Conservation (phyloP, 2,888 invertebrate genomes). For the Cyclophora albipunctata region DNA sequence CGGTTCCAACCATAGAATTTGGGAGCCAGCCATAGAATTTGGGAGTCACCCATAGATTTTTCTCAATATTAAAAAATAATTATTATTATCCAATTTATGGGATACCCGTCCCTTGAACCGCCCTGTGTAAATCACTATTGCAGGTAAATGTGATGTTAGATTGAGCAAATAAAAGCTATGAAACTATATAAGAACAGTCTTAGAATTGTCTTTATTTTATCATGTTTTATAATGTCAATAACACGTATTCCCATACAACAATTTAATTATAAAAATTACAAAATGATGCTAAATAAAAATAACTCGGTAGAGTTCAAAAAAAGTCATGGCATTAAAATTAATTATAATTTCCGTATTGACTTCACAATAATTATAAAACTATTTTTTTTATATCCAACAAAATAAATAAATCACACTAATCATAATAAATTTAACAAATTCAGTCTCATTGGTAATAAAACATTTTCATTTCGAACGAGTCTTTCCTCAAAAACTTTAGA, state of each 20-base stretch:
- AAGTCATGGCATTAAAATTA: slow-evolving; percentile 27
- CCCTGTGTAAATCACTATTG: slow-evolving; percentile 3
- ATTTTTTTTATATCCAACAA: slow-evolving; percentile 9
- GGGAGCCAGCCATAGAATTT: too few relatives aligned
- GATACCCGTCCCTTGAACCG: too few relatives aligned
- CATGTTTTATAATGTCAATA: slow-evolving; percentile 23
- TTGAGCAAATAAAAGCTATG: slow-evolving; percentile 37
- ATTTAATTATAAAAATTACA: background rate
- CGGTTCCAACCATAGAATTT: background rate
- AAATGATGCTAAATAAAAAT: background rate
- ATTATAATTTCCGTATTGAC: background rate
- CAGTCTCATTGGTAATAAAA: slow-evolving; percentile 70
- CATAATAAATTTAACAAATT: slow-evolving; percentile 63
- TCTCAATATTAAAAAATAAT: too few relatives aligned
- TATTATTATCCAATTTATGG: too few relatives aligned
- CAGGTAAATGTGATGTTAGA: slow-evolving; percentile 20
- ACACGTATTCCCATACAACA: slow-evolving; percentile 19
- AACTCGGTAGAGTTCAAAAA: slow-evolving; percentile 3
- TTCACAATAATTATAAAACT: background rate
- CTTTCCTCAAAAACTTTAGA: slow-evolving; percentile 56
- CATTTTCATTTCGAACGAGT: slow-evolving; percentile 45
- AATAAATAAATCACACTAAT: slow-evolving; percentile 49
- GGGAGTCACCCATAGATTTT: too few relatives aligned
- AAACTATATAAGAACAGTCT: slow-evolving; percentile 47
- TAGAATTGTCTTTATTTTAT: slow-evolving; percentile 48